Percentiles rank a stretch among this genome's conserved stretches.
These are phyloP conservation scores for Acholoe squamosa DNA, from an alignment of 2,888 invertebrate species.

Conservation along the genomic window DNA sequence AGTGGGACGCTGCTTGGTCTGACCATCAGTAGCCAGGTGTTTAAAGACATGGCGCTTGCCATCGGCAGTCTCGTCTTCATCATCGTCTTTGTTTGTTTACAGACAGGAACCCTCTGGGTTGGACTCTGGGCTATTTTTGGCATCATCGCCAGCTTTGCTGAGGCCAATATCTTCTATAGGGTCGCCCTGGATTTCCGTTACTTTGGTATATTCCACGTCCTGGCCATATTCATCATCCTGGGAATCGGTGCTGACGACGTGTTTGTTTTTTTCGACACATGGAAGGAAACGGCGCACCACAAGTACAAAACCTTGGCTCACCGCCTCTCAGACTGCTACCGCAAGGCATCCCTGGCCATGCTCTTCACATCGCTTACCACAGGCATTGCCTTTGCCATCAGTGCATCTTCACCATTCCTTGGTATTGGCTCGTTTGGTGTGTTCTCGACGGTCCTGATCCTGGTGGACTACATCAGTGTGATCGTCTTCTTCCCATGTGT, in stretches of 20 bases:
- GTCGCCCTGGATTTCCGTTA: conserved; percentile 65
- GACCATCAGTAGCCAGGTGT: conserved; percentile 64
- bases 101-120: conserved; percentile 72
- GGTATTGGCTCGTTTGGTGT: conserved; percentile 78
- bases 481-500: conserved; percentile 80
- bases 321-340: conserved; percentile 77
- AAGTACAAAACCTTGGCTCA: conserved; percentile 70
- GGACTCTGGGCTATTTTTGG: conserved; percentile 67
- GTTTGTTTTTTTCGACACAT: conserved; percentile 80
- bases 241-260: conserved; percentile 81
- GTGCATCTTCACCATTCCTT: conserved; percentile 77
- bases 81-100: conserved; percentile 70
- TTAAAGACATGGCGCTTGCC: conserved; percentile 69
- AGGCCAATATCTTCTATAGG: conserved; percentile 72
- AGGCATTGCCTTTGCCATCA: conserved; percentile 78
- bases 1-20: conserved; percentile 39
- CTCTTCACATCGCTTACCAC: conserved; percentile 80
- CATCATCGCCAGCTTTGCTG: conserved; percentile 69
- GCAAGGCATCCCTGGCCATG: conserved; percentile 78
- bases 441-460: conserved; percentile 77
- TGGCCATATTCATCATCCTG: conserved; percentile 80
- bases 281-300: conserved; percentile 75
- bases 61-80: conserved; percentile 72
- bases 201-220: conserved; percentile 81
- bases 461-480: conserved; percentile 80